A percentile compares a stretch with the other conserved stretches of the same genome.
Conservation (phyloP, 1,140 invertebrate species). For the Ctenoplectra terminalis region DNA sequence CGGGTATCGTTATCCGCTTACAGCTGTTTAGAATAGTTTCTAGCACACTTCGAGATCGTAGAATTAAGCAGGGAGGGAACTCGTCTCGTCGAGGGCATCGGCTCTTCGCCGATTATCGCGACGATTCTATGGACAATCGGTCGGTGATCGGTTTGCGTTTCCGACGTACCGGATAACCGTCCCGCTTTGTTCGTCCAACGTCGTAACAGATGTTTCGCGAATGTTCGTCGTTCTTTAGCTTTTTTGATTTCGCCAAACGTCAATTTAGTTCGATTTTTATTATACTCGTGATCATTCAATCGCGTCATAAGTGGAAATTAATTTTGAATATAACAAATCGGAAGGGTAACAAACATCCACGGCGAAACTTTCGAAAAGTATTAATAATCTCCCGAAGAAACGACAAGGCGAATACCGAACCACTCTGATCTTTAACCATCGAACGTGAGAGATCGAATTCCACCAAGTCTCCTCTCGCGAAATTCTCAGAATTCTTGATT, state of each 20-base stretch:
- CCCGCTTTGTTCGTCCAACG: not conserved
- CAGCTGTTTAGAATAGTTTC: conserved; percentile 56
- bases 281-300: not conserved
- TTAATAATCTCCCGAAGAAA: not conserved
- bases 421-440: not conserved
- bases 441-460: conserved; percentile 15
- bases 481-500: not conserved
- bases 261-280: not conserved
- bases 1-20: conserved; percentile 74
- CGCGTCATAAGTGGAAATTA: not conserved
- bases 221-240: not conserved
- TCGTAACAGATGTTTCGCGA: too few species aligned
- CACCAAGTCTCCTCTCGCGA: not conserved
- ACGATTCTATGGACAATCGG: conserved; percentile 14
- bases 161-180: not conserved
- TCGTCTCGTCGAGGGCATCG: not conserved
- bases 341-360: too few species aligned
- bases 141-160: conserved; percentile 25
- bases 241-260: not conserved
- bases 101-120: conserved; percentile 17
- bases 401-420: too few species aligned
- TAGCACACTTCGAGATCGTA: conserved; percentile 23
- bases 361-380: not conserved
- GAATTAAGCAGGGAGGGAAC: not conserved
- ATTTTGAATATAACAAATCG: not conserved